These are phyloP conservation scores for Eupsittula cactorum DNA, from an alignment of 2,113 vertebrate genomes.

Conservation along the genomic window DNA sequence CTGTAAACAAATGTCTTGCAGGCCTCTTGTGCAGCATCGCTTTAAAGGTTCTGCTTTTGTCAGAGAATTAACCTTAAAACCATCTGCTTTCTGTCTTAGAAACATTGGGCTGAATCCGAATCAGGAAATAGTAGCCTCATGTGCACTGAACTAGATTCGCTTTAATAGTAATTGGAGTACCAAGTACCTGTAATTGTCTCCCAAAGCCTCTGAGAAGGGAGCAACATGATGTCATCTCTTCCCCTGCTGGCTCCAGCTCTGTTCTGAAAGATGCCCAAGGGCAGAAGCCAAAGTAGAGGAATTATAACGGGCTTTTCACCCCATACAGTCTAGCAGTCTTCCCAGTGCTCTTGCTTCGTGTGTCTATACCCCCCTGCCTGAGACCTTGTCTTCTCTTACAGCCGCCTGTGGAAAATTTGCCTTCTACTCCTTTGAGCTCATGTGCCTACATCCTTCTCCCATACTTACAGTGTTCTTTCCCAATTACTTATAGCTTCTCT, in stretches of 20 bases:
- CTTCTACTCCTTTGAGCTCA: background rate
- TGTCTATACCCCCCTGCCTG: background rate
- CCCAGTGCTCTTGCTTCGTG: background rate
- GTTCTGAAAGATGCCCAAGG: background rate
- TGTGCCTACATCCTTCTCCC: background rate
- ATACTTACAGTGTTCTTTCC: background rate
- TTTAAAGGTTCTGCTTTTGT: constrained; percentile 7
- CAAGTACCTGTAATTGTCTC: background rate
- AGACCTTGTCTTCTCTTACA: background rate
- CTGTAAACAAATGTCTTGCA: background rate
- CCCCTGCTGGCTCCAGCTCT: background rate
- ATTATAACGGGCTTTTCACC: background rate
- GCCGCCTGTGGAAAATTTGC: background rate
- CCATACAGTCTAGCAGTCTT: background rate
- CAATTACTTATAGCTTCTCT: background rate
- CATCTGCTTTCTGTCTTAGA: background rate
- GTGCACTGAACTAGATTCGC: background rate
- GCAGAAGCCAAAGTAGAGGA: background rate
- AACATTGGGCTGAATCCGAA: background rate
- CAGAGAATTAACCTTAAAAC: background rate
- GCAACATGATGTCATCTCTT: background rate
- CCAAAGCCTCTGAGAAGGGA: background rate
- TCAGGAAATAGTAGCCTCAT: background rate
- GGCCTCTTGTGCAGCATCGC: background rate
- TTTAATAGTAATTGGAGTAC: background rate